Conservation (phyloP, 2,113 vertebrate genomes). For the human (Homo sapiens) region GRCh38 chr13:52748501-52749000, state of each 20-base stretch:
- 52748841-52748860: background rate
- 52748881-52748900: background rate
- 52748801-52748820: background rate
- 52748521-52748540: background rate
- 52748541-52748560: background rate
- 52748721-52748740: background rate
- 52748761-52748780: background rate
- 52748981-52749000: conserved; percentile 36
- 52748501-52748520: background rate
- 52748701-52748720: background rate
- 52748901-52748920: background rate
- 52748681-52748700: background rate
- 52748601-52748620: background rate
- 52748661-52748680: background rate
- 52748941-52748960: background rate
- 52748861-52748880: background rate
- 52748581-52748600: background rate
- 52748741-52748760: background rate
- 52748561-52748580: background rate
- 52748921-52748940: background rate
- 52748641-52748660: conserved; percentile 2
- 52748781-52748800: background rate
- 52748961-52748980: background rate
- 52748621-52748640: background rate
- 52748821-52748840: background rate